Conservation (phyloP, 2,113 vertebrate species). For the Paratilapia polleni region DNA sequence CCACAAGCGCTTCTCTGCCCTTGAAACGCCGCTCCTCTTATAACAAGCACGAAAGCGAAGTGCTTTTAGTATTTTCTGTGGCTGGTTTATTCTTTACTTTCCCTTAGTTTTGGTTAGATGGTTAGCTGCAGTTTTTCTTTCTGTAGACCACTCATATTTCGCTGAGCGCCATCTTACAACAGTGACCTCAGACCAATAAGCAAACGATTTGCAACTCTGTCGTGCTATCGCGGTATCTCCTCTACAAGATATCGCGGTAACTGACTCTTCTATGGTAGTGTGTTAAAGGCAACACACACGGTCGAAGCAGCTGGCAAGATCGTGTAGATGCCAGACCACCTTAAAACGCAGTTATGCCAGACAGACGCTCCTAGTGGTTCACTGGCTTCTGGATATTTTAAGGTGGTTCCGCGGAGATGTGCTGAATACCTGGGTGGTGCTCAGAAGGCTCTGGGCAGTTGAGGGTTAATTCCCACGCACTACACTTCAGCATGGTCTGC, state of each 20-base stretch:
- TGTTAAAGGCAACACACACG: conserved; percentile 83
- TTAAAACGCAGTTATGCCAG: conserved; percentile 63
- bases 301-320: neutral
- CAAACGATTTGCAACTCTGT: conserved; percentile 23
- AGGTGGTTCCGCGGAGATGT: conserved; percentile 62
- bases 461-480: conserved; percentile 72
- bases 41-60: neutral
- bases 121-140: conserved; percentile 63
- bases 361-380: conserved; percentile 62
- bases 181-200: conserved; percentile 83
- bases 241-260: conserved; percentile 71
- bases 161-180: conserved; percentile 95
- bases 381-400: conserved; percentile 65
- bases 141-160: conserved; percentile 87
- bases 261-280: neutral
- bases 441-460: conserved; percentile 3
- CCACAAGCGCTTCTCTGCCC: conserved; percentile 37
- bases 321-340: conserved; percentile 57
- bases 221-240: conserved; percentile 75
- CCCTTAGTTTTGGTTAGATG: conserved; percentile 6
- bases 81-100: neutral
- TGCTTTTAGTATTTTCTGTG: neutral
- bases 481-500: neutral
- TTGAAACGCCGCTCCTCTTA: conserved; percentile 18
- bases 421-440: neutral